A percentile compares a stretch with the other conserved stretches of the same genome.
phyloP scores from a whole-genome alignment of 2,113 vertebrate genomes.

The Saguinus imperator region DNA sequence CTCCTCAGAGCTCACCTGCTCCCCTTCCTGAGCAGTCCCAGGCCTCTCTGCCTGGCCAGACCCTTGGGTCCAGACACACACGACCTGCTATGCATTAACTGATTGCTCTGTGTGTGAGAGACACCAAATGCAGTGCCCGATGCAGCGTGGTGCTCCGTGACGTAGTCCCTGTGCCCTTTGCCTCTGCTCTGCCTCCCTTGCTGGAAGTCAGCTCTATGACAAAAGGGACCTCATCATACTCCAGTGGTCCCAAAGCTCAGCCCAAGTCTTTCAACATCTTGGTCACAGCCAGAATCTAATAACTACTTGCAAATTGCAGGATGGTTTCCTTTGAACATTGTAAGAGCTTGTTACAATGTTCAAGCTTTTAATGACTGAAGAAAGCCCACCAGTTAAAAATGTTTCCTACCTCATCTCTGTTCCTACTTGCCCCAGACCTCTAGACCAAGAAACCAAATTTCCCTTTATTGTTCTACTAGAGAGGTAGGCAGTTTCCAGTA shows the following conservation, averaged over 20 bases:
- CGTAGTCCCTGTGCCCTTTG: fast-evolving
- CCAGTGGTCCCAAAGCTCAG: background rate
- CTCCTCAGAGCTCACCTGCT: background rate
- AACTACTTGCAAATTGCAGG: conserved; percentile 29
- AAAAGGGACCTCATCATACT: background rate
- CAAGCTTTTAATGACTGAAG: conserved; percentile 15
- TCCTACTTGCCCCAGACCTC: background rate
- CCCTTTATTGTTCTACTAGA: background rate
- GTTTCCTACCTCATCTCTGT: conserved; percentile 36
- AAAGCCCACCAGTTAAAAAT: conserved; percentile 36
- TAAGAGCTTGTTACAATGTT: background rate
- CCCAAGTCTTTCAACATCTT: background rate
- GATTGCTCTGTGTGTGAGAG: fast-evolving
- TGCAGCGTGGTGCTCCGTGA: background rate
- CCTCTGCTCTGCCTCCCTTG: background rate
- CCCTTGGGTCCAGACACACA: too few species aligned
- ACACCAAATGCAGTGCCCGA: background rate
- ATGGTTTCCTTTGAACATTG: background rate
- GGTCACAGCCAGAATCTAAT: background rate
- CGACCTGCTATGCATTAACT: background rate
- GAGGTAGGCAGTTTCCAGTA: background rate
- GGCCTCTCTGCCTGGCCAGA: background rate
- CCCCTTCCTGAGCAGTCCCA: background rate
- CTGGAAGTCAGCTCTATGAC: background rate
- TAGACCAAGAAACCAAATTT: conserved; percentile 33